Evolutionary conservation across 2,888 invertebrate genomes (phyloP), one percentile per base, ranked within the genome.

Genomic region (Cyclophora albipunctata): DNA sequence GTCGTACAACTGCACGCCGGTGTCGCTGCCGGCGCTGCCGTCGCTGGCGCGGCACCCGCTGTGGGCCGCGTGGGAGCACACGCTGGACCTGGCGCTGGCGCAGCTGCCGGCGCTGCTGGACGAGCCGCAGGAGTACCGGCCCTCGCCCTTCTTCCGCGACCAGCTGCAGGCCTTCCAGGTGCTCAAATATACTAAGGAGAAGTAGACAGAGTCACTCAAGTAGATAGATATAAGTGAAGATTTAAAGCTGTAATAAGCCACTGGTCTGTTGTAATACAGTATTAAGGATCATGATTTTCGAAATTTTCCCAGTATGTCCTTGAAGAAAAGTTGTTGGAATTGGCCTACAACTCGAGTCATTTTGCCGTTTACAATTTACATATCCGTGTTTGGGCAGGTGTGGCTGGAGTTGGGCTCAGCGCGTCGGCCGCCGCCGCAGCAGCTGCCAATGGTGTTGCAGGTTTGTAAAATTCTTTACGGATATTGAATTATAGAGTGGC

Each of bases 51-150:
- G 94, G 71, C 96, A 96, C 84, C 93, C 95, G 50, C 96, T 97
- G 94, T 96, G 98, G 98, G 93, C 95, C 74, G 97, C 99, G 2
- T 99, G 99, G 99, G 99, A 99, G 84, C 91, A 98, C 69, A 96
- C 98, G 7, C 91, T 99, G 60, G 99, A 99, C 84, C 90, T 98
- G 64, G 98, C 97, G 69, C 90, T 99, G 61, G 93, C 95, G 52
- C 98, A 98, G 82, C 90, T 98, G 67, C 96, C 96, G 53, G 91
- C 90, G 49, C 92, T 96, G 69, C 78, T 95, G 60, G 91, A 91
- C 44, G 46, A 48, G 48, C 56, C 46, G 88, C 89, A 49, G 40
- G 61, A 62, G 5, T 94, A 93, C 73, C 83, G 87, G 35, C 95
- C 96, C 84, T 93, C 97, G 68, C 93, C 96, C 34, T 99, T 99